phyloP scores from a whole-genome alignment of 2,113 vertebrate species.

The Periophthalmodon schlosseri region DNA sequence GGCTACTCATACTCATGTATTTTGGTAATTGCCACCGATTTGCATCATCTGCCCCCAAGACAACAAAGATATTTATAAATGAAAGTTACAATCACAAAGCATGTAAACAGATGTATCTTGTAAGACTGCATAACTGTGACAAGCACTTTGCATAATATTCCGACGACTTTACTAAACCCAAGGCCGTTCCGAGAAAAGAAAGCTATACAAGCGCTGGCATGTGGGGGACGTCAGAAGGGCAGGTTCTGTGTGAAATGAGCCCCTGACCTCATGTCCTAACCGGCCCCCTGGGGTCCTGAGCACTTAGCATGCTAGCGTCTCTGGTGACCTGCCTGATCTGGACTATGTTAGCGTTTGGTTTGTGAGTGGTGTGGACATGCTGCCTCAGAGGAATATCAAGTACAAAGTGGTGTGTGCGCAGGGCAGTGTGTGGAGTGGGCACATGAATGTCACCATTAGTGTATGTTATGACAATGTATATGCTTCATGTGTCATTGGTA shows the following conservation, averaged over 20 bases:
- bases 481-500: neutral
- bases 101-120: neutral
- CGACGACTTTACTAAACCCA: neutral
- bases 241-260: constrained; percentile 26
- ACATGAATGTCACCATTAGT: neutral
- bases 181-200: neutral
- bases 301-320: constrained; percentile 28
- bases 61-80: neutral
- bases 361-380: neutral
- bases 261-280: constrained; percentile 40
- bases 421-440: neutral
- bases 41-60: constrained; percentile 3
- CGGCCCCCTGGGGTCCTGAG: constrained; percentile 19
- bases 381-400: constrained; percentile 7
- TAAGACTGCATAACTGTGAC: neutral
- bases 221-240: neutral
- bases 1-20: neutral
- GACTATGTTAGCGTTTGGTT: constrained; percentile 14
- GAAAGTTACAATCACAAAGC: neutral
- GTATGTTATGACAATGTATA: neutral
- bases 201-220: constrained; percentile 12
- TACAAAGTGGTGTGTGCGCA: neutral
- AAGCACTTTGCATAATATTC: neutral
- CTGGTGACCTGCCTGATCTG: constrained; percentile 14
- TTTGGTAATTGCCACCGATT: constrained; percentile 2